These are phyloP conservation scores for Exocentrus adspersus DNA, from an alignment of 2,888 invertebrate genomes.

Conservation along the genomic window DNA sequence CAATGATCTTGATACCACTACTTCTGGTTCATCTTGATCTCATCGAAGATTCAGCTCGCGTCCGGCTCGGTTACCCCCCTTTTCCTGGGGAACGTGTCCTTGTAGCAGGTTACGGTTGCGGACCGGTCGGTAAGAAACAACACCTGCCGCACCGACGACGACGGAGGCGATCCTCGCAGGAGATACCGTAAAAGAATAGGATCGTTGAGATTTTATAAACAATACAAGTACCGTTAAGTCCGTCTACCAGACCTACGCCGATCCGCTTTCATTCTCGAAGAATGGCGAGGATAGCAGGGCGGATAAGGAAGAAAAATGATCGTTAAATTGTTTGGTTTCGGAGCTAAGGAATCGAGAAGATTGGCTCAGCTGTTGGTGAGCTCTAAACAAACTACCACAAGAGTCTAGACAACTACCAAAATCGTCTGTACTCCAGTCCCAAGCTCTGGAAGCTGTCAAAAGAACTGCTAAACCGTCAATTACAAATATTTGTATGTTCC, in stretches of 20 bases:
- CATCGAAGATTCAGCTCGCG: background rate
- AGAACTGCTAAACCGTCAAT: no score
- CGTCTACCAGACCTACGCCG: conserved; percentile 14
- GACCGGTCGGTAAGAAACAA: conserved; percentile 5
- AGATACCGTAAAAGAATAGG: conserved; percentile 41
- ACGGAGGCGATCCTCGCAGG: conserved; percentile 20
- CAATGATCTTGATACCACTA: background rate
- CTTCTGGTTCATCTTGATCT: no score
- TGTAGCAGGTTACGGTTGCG: conserved; percentile 10
- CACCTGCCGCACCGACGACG: conserved; percentile 17
- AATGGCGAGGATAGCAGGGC: conserved; percentile 6
- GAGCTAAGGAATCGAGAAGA: no score
- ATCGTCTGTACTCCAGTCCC: no score
- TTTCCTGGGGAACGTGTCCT: conserved; percentile 3
- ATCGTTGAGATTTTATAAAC: conserved; percentile 36
- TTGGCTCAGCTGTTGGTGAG: no score
- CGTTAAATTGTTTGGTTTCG: no score
- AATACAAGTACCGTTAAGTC: conserved; percentile 41
- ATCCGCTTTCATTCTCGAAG: conserved; percentile 39
- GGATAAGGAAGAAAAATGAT: background rate
- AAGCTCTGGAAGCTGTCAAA: no score
- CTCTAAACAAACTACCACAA: no score
- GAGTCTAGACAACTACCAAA: no score
- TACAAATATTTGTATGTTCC: no score
- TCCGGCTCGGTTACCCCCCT: background rate